A percentile compares a stretch with the other conserved stretches of the same genome.
Evolutionary conservation across 2,888 invertebrate genomes (phyloP).

Genomic region (Ormyrus labotus): DNA sequence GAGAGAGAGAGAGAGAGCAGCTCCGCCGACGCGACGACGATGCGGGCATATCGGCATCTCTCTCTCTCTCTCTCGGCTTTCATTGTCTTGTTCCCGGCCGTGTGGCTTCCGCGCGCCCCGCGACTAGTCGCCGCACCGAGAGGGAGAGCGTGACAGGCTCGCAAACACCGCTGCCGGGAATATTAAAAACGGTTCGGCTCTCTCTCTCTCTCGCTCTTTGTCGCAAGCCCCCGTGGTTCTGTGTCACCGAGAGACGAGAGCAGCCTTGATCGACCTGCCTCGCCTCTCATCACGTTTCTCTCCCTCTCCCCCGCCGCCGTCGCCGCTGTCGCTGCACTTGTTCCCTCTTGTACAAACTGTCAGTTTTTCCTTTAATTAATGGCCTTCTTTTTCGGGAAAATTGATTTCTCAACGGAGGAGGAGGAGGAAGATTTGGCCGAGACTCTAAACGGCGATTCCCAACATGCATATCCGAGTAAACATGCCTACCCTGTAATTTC

Average conservation of each 20-base stretch:
- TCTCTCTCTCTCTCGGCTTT: not conserved
- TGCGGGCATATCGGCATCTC: not conserved
- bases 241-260: not conserved
- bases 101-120: not conserved
- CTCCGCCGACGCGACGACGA: conserved; percentile 17
- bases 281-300: not conserved
- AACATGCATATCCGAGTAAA: too few species aligned
- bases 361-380: not conserved
- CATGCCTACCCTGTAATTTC: too few species aligned
- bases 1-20: not conserved
- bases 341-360: not conserved
- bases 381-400: too few species aligned
- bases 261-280: conserved; percentile 13
- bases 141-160: conserved; percentile 63
- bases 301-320: too few species aligned
- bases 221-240: not conserved
- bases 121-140: conserved; percentile 3
- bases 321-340: too few species aligned
- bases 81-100: conserved; percentile 40
- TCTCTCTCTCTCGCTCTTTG: conserved; percentile 2
- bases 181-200: conserved; percentile 71
- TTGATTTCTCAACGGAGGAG: too few species aligned
- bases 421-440: too few species aligned
- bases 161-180: conserved; percentile 70
- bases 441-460: too few species aligned